Conservation (phyloP, 1,140 invertebrate genomes). For the Drosophila sulfurigaster region DNA sequence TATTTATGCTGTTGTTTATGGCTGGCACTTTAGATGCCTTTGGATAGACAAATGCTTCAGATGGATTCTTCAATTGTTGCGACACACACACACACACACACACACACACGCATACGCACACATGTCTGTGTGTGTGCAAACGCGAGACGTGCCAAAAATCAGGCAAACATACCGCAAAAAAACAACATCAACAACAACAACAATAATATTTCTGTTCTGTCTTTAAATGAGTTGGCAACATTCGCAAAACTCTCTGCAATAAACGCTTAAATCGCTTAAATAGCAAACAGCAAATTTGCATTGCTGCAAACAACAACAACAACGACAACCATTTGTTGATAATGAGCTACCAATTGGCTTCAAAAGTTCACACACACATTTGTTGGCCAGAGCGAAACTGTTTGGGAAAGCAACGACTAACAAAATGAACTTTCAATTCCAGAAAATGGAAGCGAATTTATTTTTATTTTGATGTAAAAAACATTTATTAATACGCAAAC, state of each 20-base stretch:
- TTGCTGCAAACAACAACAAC: conserved; percentile 5
- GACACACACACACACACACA: conserved; percentile 8
- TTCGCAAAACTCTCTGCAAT: conserved; percentile 11
- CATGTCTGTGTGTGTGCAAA: conserved; percentile 22
- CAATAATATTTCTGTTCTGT: conserved; percentile 10
- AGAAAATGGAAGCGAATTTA: no score
- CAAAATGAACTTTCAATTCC: no score
- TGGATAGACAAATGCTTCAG: conserved; percentile 35
- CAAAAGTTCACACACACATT: no score
- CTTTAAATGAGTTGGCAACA: conserved; percentile 53
- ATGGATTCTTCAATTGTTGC: conserved; percentile 39
- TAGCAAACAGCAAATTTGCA: conserved; percentile 4
- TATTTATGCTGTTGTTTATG: conserved; percentile 49
- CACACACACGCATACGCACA: neutral
- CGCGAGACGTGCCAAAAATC: conserved; percentile 75
- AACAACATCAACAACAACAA: conserved; percentile 22
- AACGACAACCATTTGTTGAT: no score
- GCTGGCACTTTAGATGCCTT: conserved; percentile 35
- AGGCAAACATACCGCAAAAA: conserved; percentile 54
- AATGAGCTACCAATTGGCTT: no score
- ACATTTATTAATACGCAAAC: no score
- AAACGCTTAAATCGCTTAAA: neutral
- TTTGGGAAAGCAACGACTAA: no score
- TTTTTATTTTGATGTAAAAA: no score
- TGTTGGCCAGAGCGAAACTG: no score